Base-by-base conservation (phyloP, 2,797 vertebrate genomes). In the Phataginus tricuspis region DNA sequence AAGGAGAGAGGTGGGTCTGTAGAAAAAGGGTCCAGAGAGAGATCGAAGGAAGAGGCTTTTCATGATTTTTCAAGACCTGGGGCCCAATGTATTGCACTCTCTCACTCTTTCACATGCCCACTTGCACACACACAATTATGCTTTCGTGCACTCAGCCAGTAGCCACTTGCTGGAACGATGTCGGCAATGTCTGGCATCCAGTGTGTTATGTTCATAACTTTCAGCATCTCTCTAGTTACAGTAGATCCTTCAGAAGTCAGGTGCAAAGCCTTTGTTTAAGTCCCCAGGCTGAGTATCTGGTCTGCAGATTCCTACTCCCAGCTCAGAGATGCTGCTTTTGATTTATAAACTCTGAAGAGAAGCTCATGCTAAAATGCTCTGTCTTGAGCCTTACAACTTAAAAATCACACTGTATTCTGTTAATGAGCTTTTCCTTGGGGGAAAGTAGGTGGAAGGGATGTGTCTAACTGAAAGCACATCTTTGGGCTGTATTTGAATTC, bases 101-200 rank as follows among this genome's bases (percentile, higher is more conserved):
- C n/a, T 12, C 16, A 1, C 8, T 27, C 0, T 0, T 2, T 0
- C 66, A 9, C 19, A 1, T 18, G 45, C 45, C 45, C 45, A 51
- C 49, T 6, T 8, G 0, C 1, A 5, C 57, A 39, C 31, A 2
- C 27, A n/a, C 4, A 4, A 18, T 25, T 34, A 37, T 34, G 3
- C 51, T 11, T 25, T 2, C 2, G 18, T n/a, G 74, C 49, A 19
- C 39, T 16, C 8, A 21, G 14, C 37, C 16, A 6, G 6, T 37
- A n/a, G 69, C 25, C 31, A 1, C 45, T 27, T 29, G n/a, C 9
- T 45, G 42, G 25, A 23, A 11, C 21, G 1, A 0, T 5, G 23
- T 61, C 51, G 53, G 61, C 39, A 57, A 18, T 27, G 19, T 37
- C 55, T 29, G 16, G 42, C 11, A 3, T 45, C 23, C 25, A 19